Evolutionary conservation across 2,888 invertebrate species (phyloP).

Genomic region (Eupithecia abbreviata): DNA sequence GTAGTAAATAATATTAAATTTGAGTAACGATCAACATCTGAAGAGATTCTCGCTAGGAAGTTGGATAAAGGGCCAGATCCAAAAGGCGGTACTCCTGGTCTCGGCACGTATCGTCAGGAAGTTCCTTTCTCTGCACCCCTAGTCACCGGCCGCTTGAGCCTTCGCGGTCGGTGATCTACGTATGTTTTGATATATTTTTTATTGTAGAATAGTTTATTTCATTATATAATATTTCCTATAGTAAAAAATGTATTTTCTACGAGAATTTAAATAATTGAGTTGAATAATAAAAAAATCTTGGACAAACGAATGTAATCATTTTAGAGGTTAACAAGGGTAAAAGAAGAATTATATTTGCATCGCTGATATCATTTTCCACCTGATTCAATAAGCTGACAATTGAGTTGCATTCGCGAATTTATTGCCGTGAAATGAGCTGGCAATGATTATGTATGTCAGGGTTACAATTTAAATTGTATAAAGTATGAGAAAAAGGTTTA

Average conservation of each 20-base stretch:
- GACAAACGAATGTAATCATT: conserved; percentile 21
- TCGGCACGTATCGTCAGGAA: too few species aligned
- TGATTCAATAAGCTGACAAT: conserved; percentile 44
- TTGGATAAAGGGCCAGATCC: too few species aligned
- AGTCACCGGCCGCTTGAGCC: too few species aligned
- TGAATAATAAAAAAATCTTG: not conserved
- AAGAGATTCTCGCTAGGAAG: too few species aligned
- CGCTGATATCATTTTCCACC: conserved; percentile 43
- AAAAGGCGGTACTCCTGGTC: too few species aligned
- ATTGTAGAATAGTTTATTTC: too few species aligned
- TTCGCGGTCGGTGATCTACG: too few species aligned
- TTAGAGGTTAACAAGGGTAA: conserved; percentile 36
- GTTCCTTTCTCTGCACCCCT: too few species aligned
- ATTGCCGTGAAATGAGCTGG: conserved; percentile 31
- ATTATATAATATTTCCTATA: too few species aligned
- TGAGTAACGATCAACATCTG: too few species aligned
- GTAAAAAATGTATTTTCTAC: too few species aligned
- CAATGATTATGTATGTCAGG: conserved; percentile 30
- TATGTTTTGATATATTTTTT: too few species aligned
- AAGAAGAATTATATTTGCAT: conserved; percentile 41
- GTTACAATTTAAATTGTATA: conserved; percentile 5
- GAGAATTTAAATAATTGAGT: not conserved
- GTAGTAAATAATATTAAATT: not conserved
- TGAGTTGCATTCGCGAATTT: conserved; percentile 34
- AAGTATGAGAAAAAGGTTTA: not conserved